Evolutionary conservation across 2,113 vertebrate genomes (phyloP), one percentile per base, ranked within the genome.

Genomic region (Microtus pennsylvanicus): DNA sequence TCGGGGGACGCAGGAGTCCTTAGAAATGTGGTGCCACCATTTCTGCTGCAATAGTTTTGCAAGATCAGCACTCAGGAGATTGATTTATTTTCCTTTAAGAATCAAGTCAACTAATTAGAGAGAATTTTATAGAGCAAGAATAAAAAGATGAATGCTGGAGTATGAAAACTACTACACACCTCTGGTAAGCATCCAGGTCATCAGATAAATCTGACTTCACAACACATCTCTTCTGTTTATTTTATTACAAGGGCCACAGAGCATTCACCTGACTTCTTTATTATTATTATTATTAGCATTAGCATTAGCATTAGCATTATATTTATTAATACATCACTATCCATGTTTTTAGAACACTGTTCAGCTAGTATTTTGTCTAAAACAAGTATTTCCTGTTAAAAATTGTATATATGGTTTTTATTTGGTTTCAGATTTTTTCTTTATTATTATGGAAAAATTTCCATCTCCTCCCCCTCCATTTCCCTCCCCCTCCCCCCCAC

Each of bases 31-130:
- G 33, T 82, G 17, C 26, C 74, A 58, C 81, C 7, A 16, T n/a
- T 70, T 55, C 87, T 95, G 87, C 35, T 35, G 22, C 72, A 80
- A 55, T 70, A 76, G 45, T 58, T 93, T 90, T 91, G 86, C 87
- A 93, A 94, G 78, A 89, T 96, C 91, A 97, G 82, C 91, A 94
- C 82, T 94, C 61, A 58, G 42, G 91, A 96, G 91, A 87, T 26
- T 67, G 38, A 33, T 42, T 63, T 12, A 6, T 95, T 95, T 75
- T 81, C 38, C 72, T 96, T 80, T 50, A 90, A 92, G 76, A 94
- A 93, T 58, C 28, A 86, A 92, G 61, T 50, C 33, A 88, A 28
- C 35, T 86, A 61, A 89, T 33, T 76, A 65, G 19, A 55, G 78
- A 30, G 69, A 78, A 75, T 42, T 80, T 3, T 42, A 76, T 74